Evolutionary conservation across 2,888 invertebrate species (phyloP).

Genomic region (Diarsia dahlii): DNA sequence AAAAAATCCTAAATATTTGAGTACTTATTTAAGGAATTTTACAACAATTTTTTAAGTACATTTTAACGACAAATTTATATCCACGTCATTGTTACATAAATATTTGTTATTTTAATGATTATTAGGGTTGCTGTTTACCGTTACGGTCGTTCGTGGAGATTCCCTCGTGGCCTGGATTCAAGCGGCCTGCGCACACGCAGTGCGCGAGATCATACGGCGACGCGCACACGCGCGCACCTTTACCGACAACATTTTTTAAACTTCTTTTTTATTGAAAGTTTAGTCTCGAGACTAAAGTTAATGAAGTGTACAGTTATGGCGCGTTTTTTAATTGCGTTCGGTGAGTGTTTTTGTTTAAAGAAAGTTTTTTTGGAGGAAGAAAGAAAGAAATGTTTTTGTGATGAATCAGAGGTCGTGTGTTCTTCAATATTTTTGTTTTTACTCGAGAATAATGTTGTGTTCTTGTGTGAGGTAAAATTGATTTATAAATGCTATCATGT

Average conservation of each 20-base stretch:
- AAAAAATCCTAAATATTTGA: neutral
- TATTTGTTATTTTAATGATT: slow-evolving; percentile 50
- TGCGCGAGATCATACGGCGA: slow-evolving; percentile 56
- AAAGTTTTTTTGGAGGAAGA: slow-evolving; percentile 33
- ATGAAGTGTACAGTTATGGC: slow-evolving; percentile 62
- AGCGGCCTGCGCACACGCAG: slow-evolving; percentile 63
- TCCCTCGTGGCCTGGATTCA: slow-evolving; percentile 67
- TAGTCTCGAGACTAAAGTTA: slow-evolving; percentile 47
- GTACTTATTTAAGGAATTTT: slow-evolving; percentile 33
- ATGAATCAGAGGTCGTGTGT: neutral
- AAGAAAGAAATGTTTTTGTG: slow-evolving; percentile 7
- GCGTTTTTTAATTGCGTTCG: slow-evolving; percentile 51
- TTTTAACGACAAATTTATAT: slow-evolving; percentile 27
- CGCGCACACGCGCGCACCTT: slow-evolving; percentile 60
- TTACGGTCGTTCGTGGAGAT: slow-evolving; percentile 65
- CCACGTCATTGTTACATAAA: slow-evolving; percentile 55
- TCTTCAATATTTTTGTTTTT: neutral
- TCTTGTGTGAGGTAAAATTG: slow-evolving; percentile 1
- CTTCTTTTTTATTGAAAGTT: slow-evolving; percentile 49
- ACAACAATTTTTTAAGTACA: slow-evolving; percentile 24
- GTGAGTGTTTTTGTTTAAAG: slow-evolving; percentile 56
- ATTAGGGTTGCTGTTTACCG: slow-evolving; percentile 70
- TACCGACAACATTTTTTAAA: slow-evolving; percentile 38
- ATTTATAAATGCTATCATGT: slow-evolving; percentile 5
- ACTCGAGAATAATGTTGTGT: neutral